Evolutionary conservation across 2,797 vertebrate species (phyloP).

Genomic region (Paramormyrops hopkinsi): DNA sequence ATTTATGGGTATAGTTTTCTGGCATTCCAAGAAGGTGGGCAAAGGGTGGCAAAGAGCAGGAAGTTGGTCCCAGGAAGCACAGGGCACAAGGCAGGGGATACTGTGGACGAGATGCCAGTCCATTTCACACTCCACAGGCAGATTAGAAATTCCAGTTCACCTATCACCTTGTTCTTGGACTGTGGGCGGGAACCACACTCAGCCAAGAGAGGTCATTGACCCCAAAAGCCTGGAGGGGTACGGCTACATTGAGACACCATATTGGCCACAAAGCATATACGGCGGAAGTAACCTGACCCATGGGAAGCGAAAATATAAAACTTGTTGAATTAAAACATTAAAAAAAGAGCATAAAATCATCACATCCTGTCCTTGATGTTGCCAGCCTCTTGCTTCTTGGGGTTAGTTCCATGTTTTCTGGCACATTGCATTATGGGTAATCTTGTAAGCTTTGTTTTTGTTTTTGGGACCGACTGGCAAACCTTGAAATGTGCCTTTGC

Average conservation of each 20-base stretch:
- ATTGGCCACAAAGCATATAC: background rate
- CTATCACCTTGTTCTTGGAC: background rate
- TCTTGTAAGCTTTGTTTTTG: background rate
- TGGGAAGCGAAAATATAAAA: background rate
- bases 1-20: background rate
- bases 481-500: background rate
- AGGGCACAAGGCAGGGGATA: background rate
- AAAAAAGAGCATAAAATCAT: background rate
- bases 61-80: background rate
- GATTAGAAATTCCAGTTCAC: background rate
- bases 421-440: background rate
- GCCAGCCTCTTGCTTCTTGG: background rate
- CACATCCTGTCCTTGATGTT: background rate
- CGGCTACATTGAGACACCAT: background rate
- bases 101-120: background rate
- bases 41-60: background rate
- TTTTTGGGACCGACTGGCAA: background rate
- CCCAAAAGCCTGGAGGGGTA: background rate
- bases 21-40: background rate
- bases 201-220: background rate
- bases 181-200: background rate
- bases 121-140: background rate
- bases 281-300: background rate
- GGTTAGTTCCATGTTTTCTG: background rate
- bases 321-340: background rate